Base-by-base conservation (phyloP, 2,797 vertebrate genomes). In the Cossypha niveicapilla region DNA sequence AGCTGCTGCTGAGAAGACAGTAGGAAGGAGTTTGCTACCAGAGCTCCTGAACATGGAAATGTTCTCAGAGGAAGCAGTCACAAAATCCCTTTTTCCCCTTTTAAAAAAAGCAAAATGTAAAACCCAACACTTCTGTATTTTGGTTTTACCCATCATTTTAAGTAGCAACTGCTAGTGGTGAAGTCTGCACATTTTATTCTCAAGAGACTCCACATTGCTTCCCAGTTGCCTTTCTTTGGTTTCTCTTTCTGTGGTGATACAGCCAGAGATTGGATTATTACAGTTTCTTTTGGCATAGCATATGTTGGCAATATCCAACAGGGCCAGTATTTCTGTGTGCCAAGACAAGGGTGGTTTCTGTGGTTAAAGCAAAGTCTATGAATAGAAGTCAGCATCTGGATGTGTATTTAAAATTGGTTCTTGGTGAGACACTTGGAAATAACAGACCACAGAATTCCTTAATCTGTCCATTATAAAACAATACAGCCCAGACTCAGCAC, bases 361-460 rank as follows among this genome's bases (percentile, higher is more conserved):
- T 47, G 88, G 88, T 65, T 44, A 37, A 81, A 68, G 50, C 18
- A 3, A 63, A 71, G 56, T 11, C 81, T 68, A 24, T 23, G 68
- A 94, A 93, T 34, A 93, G 76, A 56, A 94, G 34, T 35, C 50
- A 27, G 54, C 18, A 72, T 91, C 89, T 83, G 91, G 73, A 75
- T 56, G 11, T 24, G 5, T 21, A 66, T 57, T 89, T 95, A 85
- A 90, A 74, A 77, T 10, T 25, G 63, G 62, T 37, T 70, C 73
- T 78, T 21, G 54, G 83, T 75, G 91, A 89, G 77, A 90, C 39
- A 1, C 23, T 60, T 50, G 28, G 50, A 66, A 77, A 58, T 27
- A 41, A 54, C 0, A 1, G 48, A 13, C 48, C 27, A 15, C 25
- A 22, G 34, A 9, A 44, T 13, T n/a, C 25, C 70, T 76, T 9